Conservation (phyloP, 2,797 vertebrate genomes). For the Anguilla anguilla region DNA sequence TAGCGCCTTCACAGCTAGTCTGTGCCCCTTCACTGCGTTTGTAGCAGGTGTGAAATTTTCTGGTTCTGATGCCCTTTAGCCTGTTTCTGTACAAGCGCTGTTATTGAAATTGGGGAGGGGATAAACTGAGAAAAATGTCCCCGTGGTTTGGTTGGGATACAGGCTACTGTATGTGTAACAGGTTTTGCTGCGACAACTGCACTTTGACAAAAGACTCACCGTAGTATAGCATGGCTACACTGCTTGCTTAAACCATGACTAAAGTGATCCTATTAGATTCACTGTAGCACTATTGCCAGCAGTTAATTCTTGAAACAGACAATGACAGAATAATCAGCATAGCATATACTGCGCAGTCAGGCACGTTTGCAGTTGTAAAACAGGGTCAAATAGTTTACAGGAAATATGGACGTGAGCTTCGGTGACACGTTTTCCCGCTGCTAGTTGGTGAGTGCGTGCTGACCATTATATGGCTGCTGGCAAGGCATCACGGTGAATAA, state of each 20-base stretch:
- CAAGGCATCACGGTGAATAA: not conserved
- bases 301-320: not conserved
- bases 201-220: not conserved
- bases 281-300: not conserved
- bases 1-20: not conserved
- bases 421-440: not conserved
- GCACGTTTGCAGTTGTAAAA: not conserved
- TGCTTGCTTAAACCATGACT: not conserved
- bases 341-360: not conserved
- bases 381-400: not conserved
- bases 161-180: not conserved
- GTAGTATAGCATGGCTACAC: not conserved
- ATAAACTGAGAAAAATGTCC: not conserved
- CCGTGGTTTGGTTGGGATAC: not conserved
- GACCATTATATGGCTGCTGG: not conserved
- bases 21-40: not conserved
- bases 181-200: not conserved
- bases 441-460: not conserved
- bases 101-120: not conserved
- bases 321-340: not conserved
- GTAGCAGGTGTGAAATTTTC: conserved; percentile 18
- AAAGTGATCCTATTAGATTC: not conserved
- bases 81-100: not conserved
- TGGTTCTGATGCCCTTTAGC: not conserved
- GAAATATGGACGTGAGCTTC: not conserved